Evolutionary conservation across 1,140 invertebrate genomes (phyloP).

Genomic region (Caenorhabditis remanei): DNA sequence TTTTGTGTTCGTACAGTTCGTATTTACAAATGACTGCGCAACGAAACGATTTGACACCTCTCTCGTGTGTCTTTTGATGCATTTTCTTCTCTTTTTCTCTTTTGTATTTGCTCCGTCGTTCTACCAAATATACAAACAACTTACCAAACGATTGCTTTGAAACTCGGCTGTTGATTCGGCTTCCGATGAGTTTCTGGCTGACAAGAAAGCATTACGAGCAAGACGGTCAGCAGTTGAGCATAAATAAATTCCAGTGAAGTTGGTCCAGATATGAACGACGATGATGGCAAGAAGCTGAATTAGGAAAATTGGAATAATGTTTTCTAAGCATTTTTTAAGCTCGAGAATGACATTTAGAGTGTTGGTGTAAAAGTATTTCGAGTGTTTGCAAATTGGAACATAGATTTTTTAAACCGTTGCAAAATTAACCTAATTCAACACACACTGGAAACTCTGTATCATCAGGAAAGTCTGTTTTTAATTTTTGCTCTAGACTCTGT

Average conservation of each 20-base stretch:
- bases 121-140: constrained; percentile 28
- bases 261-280: constrained; percentile 73
- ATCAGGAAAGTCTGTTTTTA: too few relatives aligned
- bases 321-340: too few relatives aligned
- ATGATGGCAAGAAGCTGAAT: constrained; percentile 72
- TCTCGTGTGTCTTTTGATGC: constrained; percentile 20
- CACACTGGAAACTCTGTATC: too few relatives aligned
- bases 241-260: constrained; percentile 75
- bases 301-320: too few relatives aligned
- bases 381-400: too few relatives aligned
- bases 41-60: constrained; percentile 27
- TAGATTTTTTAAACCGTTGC: too few relatives aligned
- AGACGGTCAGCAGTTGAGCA: constrained; percentile 68
- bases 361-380: too few relatives aligned
- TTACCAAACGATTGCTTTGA: constrained; percentile 70
- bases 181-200: constrained; percentile 73
- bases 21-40: constrained; percentile 47
- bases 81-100: background rate
- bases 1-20: constrained; percentile 42
- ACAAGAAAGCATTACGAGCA: constrained; percentile 73
- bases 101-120: constrained; percentile 1
- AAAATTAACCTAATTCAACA: too few relatives aligned
- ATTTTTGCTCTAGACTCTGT: too few relatives aligned
- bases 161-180: constrained; percentile 68
- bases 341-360: too few relatives aligned